Base-by-base conservation (phyloP, 2,797 vertebrate species). In the Mareca penelope region DNA sequence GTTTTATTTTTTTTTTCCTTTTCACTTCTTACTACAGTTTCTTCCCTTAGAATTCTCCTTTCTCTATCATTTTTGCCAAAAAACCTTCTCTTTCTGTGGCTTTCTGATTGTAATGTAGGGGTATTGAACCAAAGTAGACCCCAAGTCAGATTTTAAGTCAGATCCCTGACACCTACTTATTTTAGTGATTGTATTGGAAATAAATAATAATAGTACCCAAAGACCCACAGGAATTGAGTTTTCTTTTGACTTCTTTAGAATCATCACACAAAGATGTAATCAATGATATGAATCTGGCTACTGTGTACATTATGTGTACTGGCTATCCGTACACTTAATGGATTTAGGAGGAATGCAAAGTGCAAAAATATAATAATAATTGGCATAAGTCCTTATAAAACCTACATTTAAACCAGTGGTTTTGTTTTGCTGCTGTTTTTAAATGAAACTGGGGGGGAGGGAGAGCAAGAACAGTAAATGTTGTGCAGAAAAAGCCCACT, bases 121-220 rank as follows among this genome's bases (percentile, higher is more conserved):
- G 6, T 0, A 0, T 9, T 60, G 52, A 81, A 28, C 14, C 29
- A 71, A 39, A 29, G 29, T 33, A 0, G 0, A 59, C 42, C 31
- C 26, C 28, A 31, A 23, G 37, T 44, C 13, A 9, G 16, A 60
- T 77, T 77, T 53, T 28, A 23, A 31, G 29, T 48, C 52, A 35
- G 8, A 46, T 71, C 21, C 11, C 17, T 5, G 33, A 23, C 1
- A 0, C 29, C 69, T 17, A 15, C 48, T 57, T 61, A n/a, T 57
- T 63, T 56, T 42, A 33, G 15, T 37, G 14, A 19, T 26, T 59
- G 16, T 7, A 3, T 53, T 65, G 29, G 65, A 60, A 53, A 72
- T 46, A 40, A 78, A 17, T 44, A 46, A 10, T 24, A 15, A 50
- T 24, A 50, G 10, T 40, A 42, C 15, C 7, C 22, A n/a, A 55